phyloP scores from a whole-genome alignment of 2,113 vertebrate genomes.

The Thymallus thymallus region DNA sequence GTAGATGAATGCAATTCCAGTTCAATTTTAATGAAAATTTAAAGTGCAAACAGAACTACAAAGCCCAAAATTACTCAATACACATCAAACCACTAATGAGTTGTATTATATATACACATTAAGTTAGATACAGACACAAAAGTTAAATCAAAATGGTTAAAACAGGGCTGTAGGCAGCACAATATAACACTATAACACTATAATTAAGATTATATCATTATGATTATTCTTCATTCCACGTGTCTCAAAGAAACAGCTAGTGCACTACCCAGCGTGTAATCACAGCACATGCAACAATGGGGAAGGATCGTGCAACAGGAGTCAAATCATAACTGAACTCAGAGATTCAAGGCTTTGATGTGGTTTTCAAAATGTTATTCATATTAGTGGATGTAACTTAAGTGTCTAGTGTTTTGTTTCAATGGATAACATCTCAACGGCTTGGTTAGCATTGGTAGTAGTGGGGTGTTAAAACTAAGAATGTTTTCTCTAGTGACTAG shows the following conservation, averaged over 20 bases:
- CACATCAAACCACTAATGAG: slow-evolving; percentile 62
- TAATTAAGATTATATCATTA: not conserved
- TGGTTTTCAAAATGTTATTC: slow-evolving; percentile 13
- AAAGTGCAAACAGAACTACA: slow-evolving; percentile 69
- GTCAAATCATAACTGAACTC: slow-evolving; percentile 34
- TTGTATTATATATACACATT: slow-evolving; percentile 48
- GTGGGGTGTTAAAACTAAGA: not conserved
- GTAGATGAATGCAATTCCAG: slow-evolving; percentile 54
- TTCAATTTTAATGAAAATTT: slow-evolving; percentile 68
- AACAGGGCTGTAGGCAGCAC: slow-evolving; percentile 39
- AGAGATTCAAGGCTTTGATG: slow-evolving; percentile 26
- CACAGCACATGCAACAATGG: slow-evolving; percentile 59
- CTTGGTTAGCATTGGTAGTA: slow-evolving; percentile 6
- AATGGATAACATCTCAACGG: not conserved
- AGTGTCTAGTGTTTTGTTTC: slow-evolving; percentile 5
- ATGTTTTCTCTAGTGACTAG: too few species aligned
- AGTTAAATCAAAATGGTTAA: slow-evolving; percentile 26
- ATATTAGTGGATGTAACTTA: slow-evolving; percentile 21
- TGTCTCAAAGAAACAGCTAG: slow-evolving; percentile 42
- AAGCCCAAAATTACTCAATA: slow-evolving; percentile 61
- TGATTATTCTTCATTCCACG: too few species aligned
- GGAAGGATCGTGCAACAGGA: slow-evolving; percentile 55
- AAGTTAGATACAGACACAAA: slow-evolving; percentile 62
- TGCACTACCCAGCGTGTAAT: not conserved
- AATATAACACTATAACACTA: slow-evolving; percentile 38